Evolutionary conservation across 2,888 invertebrate genomes (phyloP), one percentile per base, ranked within the genome.

Genomic region (Plebejus melissa): DNA sequence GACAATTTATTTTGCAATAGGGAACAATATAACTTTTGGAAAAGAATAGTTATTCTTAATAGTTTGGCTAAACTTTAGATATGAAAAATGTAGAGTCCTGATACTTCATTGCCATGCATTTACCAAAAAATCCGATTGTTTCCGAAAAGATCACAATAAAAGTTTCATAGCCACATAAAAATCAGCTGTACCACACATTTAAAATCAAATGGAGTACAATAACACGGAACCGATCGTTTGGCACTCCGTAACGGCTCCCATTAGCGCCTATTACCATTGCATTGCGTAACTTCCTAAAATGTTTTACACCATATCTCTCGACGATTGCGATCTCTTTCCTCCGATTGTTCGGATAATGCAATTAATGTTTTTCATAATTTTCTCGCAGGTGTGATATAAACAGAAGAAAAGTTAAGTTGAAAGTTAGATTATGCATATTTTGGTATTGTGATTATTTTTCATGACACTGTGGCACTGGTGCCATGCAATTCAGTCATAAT

Each of bases 201-300:
- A 58, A 60, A 28, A 60, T 60, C 60, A 28, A 60, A 22, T 11
- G 28, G 28, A 22, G 60, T 32, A 50, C 50, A 54, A 16, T 50
- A 50, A 72, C 9, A 72, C 72, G 72, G 46, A 72, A 54, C 72
- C 50, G 5, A 32, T 72, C 46, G 72, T 72, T 72, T 72, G 54
- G 28, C 54, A 28, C 32, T 72, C 72, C 54, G 46, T 50, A 50
- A 54, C 71, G 71, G 71, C 22, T 72, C 72, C 72, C 72, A 54
- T 72, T 72, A 72, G 72, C 72, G 50, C 72, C 72, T 38, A 69
- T 70, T 41, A 70, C 38, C 50, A 71, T 71, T 46, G 13, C 54
- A 50, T 72, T 72, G 16, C 72, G 72, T 32, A 72, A 72, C 54
- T 72, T 72, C 72, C 72, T 72, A 72, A 71, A 72, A 46, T 46